Evolutionary conservation across 1,140 invertebrate genomes (phyloP).

Genomic region (Drosophila rhopaloa): DNA sequence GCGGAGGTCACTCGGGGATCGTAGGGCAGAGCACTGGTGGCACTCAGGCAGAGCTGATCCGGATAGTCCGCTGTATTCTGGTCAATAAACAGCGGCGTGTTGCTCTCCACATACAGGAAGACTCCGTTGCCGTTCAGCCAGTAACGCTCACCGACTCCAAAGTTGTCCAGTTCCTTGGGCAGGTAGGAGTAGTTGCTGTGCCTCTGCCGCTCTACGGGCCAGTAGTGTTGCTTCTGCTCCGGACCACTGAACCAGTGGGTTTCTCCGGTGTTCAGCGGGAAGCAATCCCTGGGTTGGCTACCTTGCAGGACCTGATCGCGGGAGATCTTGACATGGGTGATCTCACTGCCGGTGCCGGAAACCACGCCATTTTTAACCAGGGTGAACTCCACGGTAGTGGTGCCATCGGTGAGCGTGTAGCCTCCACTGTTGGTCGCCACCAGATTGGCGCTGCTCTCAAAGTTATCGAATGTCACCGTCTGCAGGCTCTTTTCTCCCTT

Average conservation of each 20-base stretch:
- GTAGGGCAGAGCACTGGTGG: slow-evolving; percentile 86
- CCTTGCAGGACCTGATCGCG: slow-evolving; percentile 57
- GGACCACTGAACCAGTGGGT: slow-evolving; percentile 88
- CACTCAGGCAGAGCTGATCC: slow-evolving; percentile 87
- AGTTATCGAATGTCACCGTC: slow-evolving; percentile 73
- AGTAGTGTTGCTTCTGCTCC: slow-evolving; percentile 87
- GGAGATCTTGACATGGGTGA: slow-evolving; percentile 70
- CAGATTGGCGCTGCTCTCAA: slow-evolving; percentile 56
- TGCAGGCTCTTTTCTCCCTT: slow-evolving; percentile 64
- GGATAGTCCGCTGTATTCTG: slow-evolving; percentile 87
- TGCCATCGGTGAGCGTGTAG: slow-evolving; percentile 58
- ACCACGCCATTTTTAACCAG: slow-evolving; percentile 49
- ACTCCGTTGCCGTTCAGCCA: slow-evolving; percentile 90
- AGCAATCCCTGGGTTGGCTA: slow-evolving; percentile 72
- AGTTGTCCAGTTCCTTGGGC: slow-evolving; percentile 87
- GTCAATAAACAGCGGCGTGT: slow-evolving; percentile 89
- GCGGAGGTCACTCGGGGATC: slow-evolving; percentile 70
- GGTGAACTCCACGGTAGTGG: slow-evolving; percentile 56
- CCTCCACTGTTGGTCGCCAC: slow-evolving; percentile 42
- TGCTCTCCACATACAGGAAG: slow-evolving; percentile 87
- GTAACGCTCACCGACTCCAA: slow-evolving; percentile 90
- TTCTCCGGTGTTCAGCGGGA: slow-evolving; percentile 47
- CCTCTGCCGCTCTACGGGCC: slow-evolving; percentile 88
- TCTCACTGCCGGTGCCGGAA: slow-evolving; percentile 25
- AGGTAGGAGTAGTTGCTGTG: slow-evolving; percentile 87